Conservation (phyloP, 2,797 vertebrate genomes). For the Margarornis squamiger region DNA sequence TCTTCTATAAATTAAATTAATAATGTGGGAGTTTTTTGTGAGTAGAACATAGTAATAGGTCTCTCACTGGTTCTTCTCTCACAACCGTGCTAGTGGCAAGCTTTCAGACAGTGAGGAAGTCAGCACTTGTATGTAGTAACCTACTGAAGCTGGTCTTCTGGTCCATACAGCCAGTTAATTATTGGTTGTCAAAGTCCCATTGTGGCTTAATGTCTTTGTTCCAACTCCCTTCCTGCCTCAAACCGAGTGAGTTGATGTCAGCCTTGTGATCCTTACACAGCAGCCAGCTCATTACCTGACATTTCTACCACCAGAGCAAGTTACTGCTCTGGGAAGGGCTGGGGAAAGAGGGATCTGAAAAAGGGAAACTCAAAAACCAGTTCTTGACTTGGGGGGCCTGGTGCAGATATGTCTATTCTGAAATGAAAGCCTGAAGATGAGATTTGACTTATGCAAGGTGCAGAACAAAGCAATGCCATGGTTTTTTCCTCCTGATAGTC, state of each 20-base stretch:
- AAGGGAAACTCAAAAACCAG: neutral
- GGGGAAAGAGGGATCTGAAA: neutral
- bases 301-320: neutral
- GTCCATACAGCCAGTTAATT: neutral
- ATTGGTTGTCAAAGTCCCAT: neutral
- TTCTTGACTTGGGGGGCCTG: neutral
- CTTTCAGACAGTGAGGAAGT: neutral
- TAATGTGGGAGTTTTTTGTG: fast-evolving
- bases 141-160: neutral
- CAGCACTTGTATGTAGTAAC: neutral
- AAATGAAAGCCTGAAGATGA: neutral
- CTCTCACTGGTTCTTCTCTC: neutral
- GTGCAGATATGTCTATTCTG: neutral
- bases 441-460: neutral
- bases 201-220: neutral
- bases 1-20: neutral
- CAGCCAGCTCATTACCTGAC: neutral
- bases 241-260: neutral
- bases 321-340: neutral
- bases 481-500: neutral
- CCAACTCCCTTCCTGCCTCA: neutral
- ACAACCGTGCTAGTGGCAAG: neutral
- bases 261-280: neutral
- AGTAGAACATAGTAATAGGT: neutral
- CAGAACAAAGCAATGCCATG: neutral